Base-by-base conservation (phyloP, 2,888 invertebrate species). In the Parnassius smintheus region DNA sequence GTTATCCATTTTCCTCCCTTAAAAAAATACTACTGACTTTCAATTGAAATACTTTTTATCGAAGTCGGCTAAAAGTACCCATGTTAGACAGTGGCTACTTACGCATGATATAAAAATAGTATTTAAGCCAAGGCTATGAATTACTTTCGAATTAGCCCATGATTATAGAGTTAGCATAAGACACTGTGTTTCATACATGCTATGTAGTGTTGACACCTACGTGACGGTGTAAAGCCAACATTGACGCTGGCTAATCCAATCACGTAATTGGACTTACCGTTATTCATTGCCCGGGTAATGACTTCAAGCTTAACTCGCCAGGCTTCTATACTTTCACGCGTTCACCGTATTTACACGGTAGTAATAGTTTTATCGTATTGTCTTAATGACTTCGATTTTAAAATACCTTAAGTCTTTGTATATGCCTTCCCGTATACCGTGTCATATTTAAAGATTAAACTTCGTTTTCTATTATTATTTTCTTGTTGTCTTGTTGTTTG, bases 241-340 rank as follows among this genome's bases (percentile, higher is more conserved):
- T 77, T 70, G 67, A 68, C 72, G 76, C 67, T 68, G 68, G 82
- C 75, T 90, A 86, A 90, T 90, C 87, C 88, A 82, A 88, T 88
- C 85, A 86, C 74, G 80, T 89, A 88, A 89, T 89, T 88, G 86
- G 88, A 85, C 87, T 89, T 86, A 83, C 74, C 76, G 74, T 79
- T 81, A 86, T 83, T 85, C 83, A 86, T 83, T 86, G 83, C 82
- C 82, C 83, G 87, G 83, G 81, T 85, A 85, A 83, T 83, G 83
- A 84, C 82, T 81, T 75, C 76, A 72, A 76, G 77, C 75, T 74
- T 72, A 73, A 72, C 75, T 72, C 69, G 66, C 70, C 76, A 70
- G 78, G 79, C 79, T 80, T 80, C 78, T 68, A 68, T 69, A 68
- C 64, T 70, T 61, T 65, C 59, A 60, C 58, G 54, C 56, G 56